Evolutionary conservation across 2,888 invertebrate species (phyloP), one percentile per base, ranked within the genome.

Genomic region (Caenorhabditis parvicauda): DNA sequence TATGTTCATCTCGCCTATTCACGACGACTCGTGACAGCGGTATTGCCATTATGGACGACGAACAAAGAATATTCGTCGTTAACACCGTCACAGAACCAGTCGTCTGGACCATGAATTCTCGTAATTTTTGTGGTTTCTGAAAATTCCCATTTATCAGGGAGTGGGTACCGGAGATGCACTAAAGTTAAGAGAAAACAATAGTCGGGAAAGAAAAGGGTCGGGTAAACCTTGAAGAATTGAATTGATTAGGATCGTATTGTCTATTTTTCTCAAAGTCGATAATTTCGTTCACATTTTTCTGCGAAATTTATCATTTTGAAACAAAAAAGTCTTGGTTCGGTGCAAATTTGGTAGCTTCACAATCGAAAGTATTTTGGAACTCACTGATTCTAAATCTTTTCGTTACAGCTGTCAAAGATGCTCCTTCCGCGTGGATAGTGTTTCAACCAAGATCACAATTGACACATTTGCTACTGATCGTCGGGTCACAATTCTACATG

Each of bases 71-170:
- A 12, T 60, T 59, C 6, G 65, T 72, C 3, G 68, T 67, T 27
- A 72, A 72, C 43, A 60, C 62, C 1, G 68, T 70, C 2, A 64
- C 64, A 7, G 68, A 72, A 41, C 67, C 70, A 1, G 59, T 72
- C 43, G 47, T 64, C 7, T 72, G 72, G 72, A 63, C 21, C 17
- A 70, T 68, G 47, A 61, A 59, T 9, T 55, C 60, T 29, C 67
- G 67, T 66, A 43, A 42, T 56, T 48, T 28, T 25, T 17, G 6
- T 22, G 2, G n/a, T 17, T 41, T 9, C 42, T 41, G 35, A n/a
- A 32, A 12, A n/a, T 32, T 32, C 9, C 14, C 9, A 12, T 32
- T 12, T 32, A n/a, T 9, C 35, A 32, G 9, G 9, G 35, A 12
- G 14, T 32, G 9, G 14, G 35, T 32, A 32, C 9, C 14, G 35